Evolutionary conservation across 2,888 invertebrate genomes (phyloP), one percentile per base, ranked within the genome.

Genomic region (Idaea aversata): DNA sequence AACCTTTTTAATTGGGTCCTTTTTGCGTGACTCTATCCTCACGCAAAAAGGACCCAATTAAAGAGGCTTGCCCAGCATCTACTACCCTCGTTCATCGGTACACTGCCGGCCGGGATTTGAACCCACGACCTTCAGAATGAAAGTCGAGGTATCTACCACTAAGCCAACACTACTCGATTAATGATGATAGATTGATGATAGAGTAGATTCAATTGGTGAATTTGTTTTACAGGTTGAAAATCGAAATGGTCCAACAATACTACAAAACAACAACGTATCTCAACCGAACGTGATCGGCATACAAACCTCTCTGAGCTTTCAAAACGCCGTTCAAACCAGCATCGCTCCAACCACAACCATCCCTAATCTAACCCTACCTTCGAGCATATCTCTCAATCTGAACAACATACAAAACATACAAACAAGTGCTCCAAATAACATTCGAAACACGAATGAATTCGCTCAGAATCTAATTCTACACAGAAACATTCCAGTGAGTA

Each of bases 401-500:
- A 89, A 85, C 76, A 84, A 72, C 62, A 69, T 86, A 58, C 82
- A 71, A 64, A 69, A 68, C 57, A 69, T 78, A 62, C 88, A 88
- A 65, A 85, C 84, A 0, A 88, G 81, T 63, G 75, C 75, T 10
- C 80, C 86, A 0, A 90, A 88, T 70, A 81, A 79, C 0, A 85
- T 90, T 3, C 78, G 88, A 1, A 85, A 63, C 61, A 77, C 80
- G 0, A 90, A 87, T 66, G 90, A 91, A 5, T 73, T 85, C 1
- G 88, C 91, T 0, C 93, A 91, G 74, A 91, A 92, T 61, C 67
- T 93, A 5, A 88, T 92, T 0, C 77, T 92, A 0, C 90, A 90
- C 10, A 71, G 89, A 63, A 79, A 75, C 61, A 77, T 85, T 64
- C 83, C 87, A 0, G 73, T 83, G 0, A 79, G 87, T 0, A 88